phyloP scores from a whole-genome alignment of 2,888 invertebrate species.

The Spicauda simplicius region DNA sequence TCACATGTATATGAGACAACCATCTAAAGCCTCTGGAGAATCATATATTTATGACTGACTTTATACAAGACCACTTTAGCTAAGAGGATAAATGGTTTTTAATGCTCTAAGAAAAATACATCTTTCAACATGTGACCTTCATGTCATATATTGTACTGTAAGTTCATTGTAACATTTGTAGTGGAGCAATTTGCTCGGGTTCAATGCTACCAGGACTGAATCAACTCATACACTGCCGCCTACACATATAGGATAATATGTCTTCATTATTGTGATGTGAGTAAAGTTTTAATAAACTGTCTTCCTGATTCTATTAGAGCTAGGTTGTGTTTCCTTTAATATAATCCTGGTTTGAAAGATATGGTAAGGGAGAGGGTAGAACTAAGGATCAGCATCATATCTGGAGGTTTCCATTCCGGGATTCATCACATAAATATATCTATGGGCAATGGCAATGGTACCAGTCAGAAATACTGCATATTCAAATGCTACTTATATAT shows the following conservation, averaged over 20 bases:
- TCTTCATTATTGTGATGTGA: background rate
- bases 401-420: too few species aligned
- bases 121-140: conserved; percentile 20
- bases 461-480: too few species aligned
- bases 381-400: too few species aligned
- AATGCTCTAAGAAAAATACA: conserved; percentile 13
- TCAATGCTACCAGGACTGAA: conserved; percentile 50
- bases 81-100: conserved; percentile 2
- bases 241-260: conserved; percentile 20
- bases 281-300: background rate
- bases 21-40: too few species aligned
- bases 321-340: too few species aligned
- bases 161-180: conserved; percentile 42
- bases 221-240: conserved; percentile 37
- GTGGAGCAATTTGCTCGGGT: conserved; percentile 45
- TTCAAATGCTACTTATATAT: too few species aligned
- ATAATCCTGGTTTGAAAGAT: too few species aligned
- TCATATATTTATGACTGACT: too few species aligned
- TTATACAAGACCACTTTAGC: background rate
- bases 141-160: conserved; percentile 26
- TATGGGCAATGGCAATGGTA: too few species aligned
- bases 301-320: background rate
- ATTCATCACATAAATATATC: too few species aligned
- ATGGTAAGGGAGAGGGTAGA: too few species aligned
- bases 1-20: too few species aligned